phyloP scores from a whole-genome alignment of 30 jellyfish, hydroid and myxozoan species.

The Pelagia noctiluca region DNA sequence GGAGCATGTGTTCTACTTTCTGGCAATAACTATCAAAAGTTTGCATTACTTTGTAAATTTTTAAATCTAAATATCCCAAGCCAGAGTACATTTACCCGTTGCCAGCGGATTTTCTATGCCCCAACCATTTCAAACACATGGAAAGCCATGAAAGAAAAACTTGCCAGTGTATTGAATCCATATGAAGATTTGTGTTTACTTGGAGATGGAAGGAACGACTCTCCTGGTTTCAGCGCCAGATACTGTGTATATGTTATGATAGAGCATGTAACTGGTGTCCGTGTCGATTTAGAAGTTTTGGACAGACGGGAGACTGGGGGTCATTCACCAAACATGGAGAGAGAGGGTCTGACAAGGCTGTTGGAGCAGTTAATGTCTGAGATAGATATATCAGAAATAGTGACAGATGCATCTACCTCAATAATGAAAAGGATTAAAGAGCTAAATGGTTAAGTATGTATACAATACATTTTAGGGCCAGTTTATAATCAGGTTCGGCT shows the following conservation, averaged over 20 bases:
- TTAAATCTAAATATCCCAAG: too few relatives aligned
- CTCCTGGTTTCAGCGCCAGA: conserved; percentile 46
- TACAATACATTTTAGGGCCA: too few relatives aligned
- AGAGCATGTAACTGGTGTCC: conserved; percentile 22
- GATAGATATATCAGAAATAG: too few relatives aligned
- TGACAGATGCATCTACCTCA: too few relatives aligned
- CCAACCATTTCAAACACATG: conserved; percentile 17
- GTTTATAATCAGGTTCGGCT: conserved; percentile 7
- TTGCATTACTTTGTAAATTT: conserved; percentile 24
- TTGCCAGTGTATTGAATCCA: neutral
- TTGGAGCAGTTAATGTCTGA: too few relatives aligned
- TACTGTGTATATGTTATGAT: conserved; percentile 34
- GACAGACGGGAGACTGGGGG: conserved; percentile 53
- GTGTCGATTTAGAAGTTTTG: conserved; percentile 26
- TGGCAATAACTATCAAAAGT: conserved; percentile 26
- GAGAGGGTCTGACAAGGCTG: too few relatives aligned
- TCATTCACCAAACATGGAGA: too few relatives aligned
- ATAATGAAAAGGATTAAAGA: too few relatives aligned
- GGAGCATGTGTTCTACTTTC: conserved; percentile 28
- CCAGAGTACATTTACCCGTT: too few relatives aligned
- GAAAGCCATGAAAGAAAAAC: conserved; percentile 10
- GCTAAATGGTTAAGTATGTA: too few relatives aligned
- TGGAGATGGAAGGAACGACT: conserved; percentile 64
- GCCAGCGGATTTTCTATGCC: too few relatives aligned
- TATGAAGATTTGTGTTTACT: conserved; percentile 19